Base-by-base conservation (phyloP, 1,140 invertebrate species). In the Cydia strobilella region DNA sequence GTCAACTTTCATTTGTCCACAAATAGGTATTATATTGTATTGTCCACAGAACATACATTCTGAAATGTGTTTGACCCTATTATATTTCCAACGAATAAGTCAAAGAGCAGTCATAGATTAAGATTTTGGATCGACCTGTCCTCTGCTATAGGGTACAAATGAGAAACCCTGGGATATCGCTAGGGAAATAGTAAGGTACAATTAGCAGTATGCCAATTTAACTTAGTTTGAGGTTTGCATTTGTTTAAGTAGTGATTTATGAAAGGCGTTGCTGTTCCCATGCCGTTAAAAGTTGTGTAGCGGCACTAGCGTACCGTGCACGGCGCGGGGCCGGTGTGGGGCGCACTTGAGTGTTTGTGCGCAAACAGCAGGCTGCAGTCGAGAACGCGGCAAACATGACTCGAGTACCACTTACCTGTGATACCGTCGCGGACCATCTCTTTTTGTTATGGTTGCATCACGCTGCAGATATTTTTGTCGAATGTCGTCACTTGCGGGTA, bases 341-440 rank as follows among this genome's bases (percentile, higher is more conserved):
- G 72, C 23, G 51, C 74, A 71, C 18, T 66, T 23, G 75, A 86
- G 84, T 90, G 83, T 89, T 88, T 89, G 83, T 77, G 54, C 75
- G 80, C 84, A 89, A 88, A 89, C 85, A 89, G 80, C 79, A 80
- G 10, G 54, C 76, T 74, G 77, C 77, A 76, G 81, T 87, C 84
- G 80, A 89, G 84, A 69, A 86, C 76, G 83, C 82, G 80, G 86
- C 86, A 89, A 88, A 90, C 86, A 88, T 86, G 80, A 79, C 81
- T 86, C 79, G 78, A 87, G 81, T 74, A 83, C 76, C 83, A 82
- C 84, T 89, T 79, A 80, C 81, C 82, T 84, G 78, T 76, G 81
- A 87, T 86, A 82, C 80, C 74, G 63, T 69, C 65, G 75, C 75
- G 66, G 51, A 51, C 69, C 72, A 51, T 42, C 75, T 45, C 59